phyloP scores from a whole-genome alignment of 53 echinoderm and acorn worm genomes.

The Henricia sp. region DNA sequence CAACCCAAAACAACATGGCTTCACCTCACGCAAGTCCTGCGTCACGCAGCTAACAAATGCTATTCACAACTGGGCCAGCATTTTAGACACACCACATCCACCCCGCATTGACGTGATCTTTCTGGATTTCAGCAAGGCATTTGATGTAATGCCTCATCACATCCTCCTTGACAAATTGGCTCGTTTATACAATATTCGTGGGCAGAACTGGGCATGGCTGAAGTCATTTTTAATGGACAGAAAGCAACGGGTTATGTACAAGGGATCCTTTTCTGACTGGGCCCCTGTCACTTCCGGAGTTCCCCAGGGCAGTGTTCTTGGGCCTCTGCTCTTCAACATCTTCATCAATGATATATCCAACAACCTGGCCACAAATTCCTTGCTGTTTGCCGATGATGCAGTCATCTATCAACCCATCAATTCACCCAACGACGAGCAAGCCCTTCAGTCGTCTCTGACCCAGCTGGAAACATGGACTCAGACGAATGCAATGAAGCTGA shows the following conservation, averaged over 20 bases:
- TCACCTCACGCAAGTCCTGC: not conserved
- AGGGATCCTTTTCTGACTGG: not conserved
- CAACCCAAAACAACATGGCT: not conserved
- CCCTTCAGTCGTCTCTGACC: not conserved
- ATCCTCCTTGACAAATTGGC: not conserved
- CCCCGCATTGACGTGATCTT: not conserved
- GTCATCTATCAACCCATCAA: no score
- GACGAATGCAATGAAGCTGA: not conserved
- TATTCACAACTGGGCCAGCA: not conserved
- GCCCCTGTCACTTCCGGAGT: not conserved
- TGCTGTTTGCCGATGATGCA: slow-evolving; percentile 13
- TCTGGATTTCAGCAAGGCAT: not conserved
- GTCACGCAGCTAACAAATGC: slow-evolving; percentile 11
- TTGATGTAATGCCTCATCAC: not conserved
- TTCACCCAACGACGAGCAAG: not conserved
- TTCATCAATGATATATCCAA: no score
- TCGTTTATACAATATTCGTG: not conserved
- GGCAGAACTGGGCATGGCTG: not conserved
- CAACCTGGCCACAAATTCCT: not conserved
- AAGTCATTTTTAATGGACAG: not conserved
- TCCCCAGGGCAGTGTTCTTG: not conserved
- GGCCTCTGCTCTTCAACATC: no score
- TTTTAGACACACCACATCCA: not conserved
- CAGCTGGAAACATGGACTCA: not conserved
- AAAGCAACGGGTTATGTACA: not conserved